Evolutionary conservation across 1,140 invertebrate species (phyloP), one percentile per base, ranked within the genome.

Genomic region (Brachionus angularis): DNA sequence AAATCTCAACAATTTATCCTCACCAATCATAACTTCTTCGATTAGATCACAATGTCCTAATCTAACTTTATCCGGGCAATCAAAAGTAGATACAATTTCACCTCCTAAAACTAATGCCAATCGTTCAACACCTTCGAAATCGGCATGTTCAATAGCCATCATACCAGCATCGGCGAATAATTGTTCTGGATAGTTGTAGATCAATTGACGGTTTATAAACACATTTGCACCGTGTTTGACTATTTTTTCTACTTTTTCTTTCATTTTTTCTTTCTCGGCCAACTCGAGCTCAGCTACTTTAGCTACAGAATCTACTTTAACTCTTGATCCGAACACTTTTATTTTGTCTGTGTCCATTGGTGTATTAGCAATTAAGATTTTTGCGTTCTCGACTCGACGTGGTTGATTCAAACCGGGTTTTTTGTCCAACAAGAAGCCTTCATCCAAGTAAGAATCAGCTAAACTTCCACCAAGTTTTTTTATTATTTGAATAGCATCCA

Each of bases 291-390:
- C 95, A 14, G 96, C 96, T 71, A 99, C 93, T 82, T 98, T 98
- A 2, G 95, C 89, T 84, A 98, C 89, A 0, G 93, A 96, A 81
- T 99, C 96, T 1, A 98, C 95, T 76, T 92, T 88, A 69, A 98
- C 93, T 74, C 92, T 88, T 14, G 94, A 96, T 61, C 95, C 96
- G 85, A 98, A 99, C 62, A 82, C 91, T 86, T 98, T 98, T 74
- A 99, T 96, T 84, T 99, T 99, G 78, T 99, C 96, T 18, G 94
- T 95, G 80, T 99, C 96, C 96, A 99, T 99, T 0, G 96, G 92
- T 34, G 96, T 99, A 78, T 99, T 99, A n/a, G 96, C 96, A 78
- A 99, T 94, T 12, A 99, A 85, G 78, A 99, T 98, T 77, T 88
- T 89, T 10, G 93, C 93, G 76, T 89, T 96, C 82, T 96, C 91